These are phyloP conservation scores for Parotia lawesii DNA, from an alignment of 2,113 vertebrate genomes.

Conservation along the genomic window DNA sequence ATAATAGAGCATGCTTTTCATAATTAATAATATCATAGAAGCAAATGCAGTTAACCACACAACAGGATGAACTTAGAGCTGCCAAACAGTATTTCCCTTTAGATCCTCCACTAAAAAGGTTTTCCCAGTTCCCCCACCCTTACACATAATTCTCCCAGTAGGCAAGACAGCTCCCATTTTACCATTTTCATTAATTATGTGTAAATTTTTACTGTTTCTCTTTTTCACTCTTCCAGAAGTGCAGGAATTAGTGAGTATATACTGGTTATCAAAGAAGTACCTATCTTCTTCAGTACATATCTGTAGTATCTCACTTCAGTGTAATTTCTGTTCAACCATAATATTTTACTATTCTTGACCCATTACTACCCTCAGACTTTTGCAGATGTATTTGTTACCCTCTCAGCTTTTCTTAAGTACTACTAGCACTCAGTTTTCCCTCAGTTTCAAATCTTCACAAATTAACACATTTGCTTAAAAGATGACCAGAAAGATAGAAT, in stretches of 20 bases:
- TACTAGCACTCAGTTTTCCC: neutral
- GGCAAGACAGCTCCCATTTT: neutral
- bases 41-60: neutral
- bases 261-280: neutral
- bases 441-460: neutral
- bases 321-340: neutral
- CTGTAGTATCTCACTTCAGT: neutral
- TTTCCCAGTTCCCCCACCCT: neutral
- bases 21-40: neutral
- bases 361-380: neutral
- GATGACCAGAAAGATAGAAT: neutral
- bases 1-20: neutral
- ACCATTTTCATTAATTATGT: neutral
- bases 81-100: neutral
- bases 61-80: neutral
- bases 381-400: neutral
- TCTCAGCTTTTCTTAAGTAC: neutral
- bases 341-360: neutral
- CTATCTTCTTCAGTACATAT: neutral
- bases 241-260: neutral
- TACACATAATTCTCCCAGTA: neutral
- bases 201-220: neutral
- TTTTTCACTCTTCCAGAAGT: neutral
- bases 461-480: neutral
- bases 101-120: neutral